A percentile compares a stretch with the other conserved stretches of the same genome.
Evolutionary conservation across 1,140 invertebrate genomes (phyloP).

Genomic region (Heliconius hermathena): DNA sequence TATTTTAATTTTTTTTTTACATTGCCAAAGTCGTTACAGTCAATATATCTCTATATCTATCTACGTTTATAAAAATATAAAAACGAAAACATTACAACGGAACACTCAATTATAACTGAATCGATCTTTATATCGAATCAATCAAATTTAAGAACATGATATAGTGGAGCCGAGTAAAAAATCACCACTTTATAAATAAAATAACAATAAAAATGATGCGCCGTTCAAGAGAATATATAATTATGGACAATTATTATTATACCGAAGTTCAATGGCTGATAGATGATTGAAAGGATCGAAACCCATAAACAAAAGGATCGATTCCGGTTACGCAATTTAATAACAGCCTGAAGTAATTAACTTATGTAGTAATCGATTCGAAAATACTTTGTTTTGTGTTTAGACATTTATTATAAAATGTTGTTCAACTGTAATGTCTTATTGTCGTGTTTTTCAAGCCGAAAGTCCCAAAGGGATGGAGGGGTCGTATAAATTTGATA

Average conservation of each 20-base stretch:
- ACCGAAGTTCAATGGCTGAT: constrained; percentile 77
- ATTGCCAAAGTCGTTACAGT: not conserved
- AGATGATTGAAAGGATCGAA: constrained; percentile 81
- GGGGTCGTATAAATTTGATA: constrained; percentile 69
- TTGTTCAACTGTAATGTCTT: constrained; percentile 41
- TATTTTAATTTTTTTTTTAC: not conserved
- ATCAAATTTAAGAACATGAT: constrained; percentile 80
- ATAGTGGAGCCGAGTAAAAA: constrained; percentile 72
- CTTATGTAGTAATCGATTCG: constrained; percentile 64
- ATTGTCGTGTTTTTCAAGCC: constrained; percentile 47
- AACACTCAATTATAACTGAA: constrained; percentile 75
- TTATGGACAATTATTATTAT: constrained; percentile 82
- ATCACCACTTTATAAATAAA: constrained; percentile 82
- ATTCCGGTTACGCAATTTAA: constrained; percentile 79
- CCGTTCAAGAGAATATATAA: constrained; percentile 79
- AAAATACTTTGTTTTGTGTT: constrained; percentile 38
- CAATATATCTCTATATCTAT: not conserved
- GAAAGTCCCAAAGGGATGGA: constrained; percentile 54
- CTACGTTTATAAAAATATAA: constrained; percentile 37
- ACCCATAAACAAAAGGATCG: constrained; percentile 80
- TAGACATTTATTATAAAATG: constrained; percentile 17
- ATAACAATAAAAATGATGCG: constrained; percentile 81
- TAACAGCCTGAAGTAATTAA: constrained; percentile 73
- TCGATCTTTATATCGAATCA: constrained; percentile 79
- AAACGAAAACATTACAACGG: constrained; percentile 61